Base-by-base conservation (phyloP, 2,888 invertebrate genomes). In the Epirrhoe tristata region DNA sequence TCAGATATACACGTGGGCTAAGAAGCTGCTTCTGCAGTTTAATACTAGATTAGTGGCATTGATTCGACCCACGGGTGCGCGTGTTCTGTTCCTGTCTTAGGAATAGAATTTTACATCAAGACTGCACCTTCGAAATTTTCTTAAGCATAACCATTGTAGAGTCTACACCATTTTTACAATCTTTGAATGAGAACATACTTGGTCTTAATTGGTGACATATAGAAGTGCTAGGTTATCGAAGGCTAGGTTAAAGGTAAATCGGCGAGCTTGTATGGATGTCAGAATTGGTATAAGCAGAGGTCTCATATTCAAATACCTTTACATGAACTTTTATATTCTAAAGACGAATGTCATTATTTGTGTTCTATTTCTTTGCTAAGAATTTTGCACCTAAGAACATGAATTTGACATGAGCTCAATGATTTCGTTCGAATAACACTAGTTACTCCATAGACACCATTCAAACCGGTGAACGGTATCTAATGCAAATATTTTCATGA, bases 1-100 rank as follows among this genome's bases (percentile, higher is more conserved):
- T 91, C 91, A 81, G 89, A 90, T 90, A 84, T 76, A 74, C 87
- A 89, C 90, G 91, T 89, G 89, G 89, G 91, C 76, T 82, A 85
- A 82, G 77, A 75, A 80, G 81, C 80, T 76, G 87, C 87, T 87
- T 81, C 87, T 84, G 88, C 86, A 75, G 85, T 87, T 87, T 88
- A 88, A 86, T 89, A 88, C 84, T 84, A 87, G 92, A 92, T 92
- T 81, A 82, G 83, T 81, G 69, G 81, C 66, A 68, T 74, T 77
- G 91, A 92, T 92, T 89, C 90, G 81, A 68, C 92, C 92, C 91
- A 92, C 92, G 87, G 76, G 74, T 77, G 79, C 80, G 83, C 84
- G 83, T 81, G 81, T 80, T 80, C 79, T 83, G 83, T 85, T 83
- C 84, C 81, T 79, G 83, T 78, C 81, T 84, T 81, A 79, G 76